A percentile compares a stretch with the other conserved stretches of the same genome.
Evolutionary conservation across 1,140 invertebrate species (phyloP).

Genomic region (Trichogramma pretiosum): DNA sequence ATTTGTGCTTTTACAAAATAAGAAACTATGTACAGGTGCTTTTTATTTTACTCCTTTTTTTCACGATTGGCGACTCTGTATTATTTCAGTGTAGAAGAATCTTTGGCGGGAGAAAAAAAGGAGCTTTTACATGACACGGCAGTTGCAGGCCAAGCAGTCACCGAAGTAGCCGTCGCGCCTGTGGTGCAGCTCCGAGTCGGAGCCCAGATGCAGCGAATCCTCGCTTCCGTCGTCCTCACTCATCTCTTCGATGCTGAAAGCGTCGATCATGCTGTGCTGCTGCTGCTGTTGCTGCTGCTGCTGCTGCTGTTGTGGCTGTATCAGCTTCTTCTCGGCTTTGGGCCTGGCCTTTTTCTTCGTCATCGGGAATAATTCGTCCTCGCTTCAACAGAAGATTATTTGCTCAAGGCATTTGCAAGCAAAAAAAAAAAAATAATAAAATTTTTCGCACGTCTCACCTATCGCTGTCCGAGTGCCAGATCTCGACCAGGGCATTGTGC

Average conservation of each 20-base stretch:
- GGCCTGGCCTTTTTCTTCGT: constrained; percentile 43
- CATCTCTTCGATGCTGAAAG: constrained; percentile 54
- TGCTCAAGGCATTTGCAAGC: no score
- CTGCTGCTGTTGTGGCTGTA: no score
- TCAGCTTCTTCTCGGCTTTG: constrained; percentile 19
- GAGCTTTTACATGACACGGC: constrained; percentile 39
- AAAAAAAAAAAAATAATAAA: no score
- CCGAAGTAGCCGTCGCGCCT: no score
- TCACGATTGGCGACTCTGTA: no score
- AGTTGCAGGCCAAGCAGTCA: constrained; percentile 39
- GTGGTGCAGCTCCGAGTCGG: constrained; percentile 29
- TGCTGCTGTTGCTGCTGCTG: constrained; percentile 22
- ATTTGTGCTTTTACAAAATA: no score
- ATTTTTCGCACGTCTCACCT: constrained; percentile 28
- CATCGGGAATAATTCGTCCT: constrained; percentile 51
- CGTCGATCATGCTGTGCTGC: constrained; percentile 53
- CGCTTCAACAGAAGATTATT: constrained; percentile 39
- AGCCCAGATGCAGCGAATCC: constrained; percentile 44
- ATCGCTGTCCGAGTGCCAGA: constrained; percentile 40
- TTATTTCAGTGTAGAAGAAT: no score
- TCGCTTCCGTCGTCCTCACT: constrained; percentile 57
- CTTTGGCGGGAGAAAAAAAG: no score
- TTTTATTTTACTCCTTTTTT: no score
- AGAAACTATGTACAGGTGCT: no score
- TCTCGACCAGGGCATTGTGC: constrained; percentile 52